phyloP scores from a whole-genome alignment of 2,888 invertebrate species.

The Malthinus seriepunctatus region DNA sequence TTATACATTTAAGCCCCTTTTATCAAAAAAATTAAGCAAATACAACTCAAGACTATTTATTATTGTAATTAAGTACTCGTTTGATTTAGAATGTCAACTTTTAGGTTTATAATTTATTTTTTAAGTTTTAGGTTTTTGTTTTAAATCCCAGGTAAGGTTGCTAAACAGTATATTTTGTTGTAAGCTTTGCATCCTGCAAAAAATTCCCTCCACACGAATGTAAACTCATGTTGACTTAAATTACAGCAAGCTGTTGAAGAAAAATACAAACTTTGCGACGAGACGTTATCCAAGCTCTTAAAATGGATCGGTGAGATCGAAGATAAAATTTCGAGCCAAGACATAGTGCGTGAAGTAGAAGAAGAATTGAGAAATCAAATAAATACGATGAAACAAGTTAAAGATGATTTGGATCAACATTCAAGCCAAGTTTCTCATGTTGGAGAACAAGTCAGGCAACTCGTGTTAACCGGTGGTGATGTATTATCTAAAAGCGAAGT shows the following conservation, averaged over 20 bases:
- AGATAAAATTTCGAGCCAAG: constrained; percentile 81
- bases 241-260: constrained; percentile 94
- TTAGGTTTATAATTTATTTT: constrained; percentile 1
- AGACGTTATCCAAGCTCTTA: constrained; percentile 79
- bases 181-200: not conserved
- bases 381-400: constrained; percentile 85
- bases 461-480: constrained; percentile 87
- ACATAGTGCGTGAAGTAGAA: constrained; percentile 83
- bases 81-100: not conserved
- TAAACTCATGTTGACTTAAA: constrained; percentile 7
- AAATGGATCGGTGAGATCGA: constrained; percentile 88
- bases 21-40: no score
- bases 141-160: not conserved
- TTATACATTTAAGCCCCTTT: not conserved
- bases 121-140: not conserved
- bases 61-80: not conserved
- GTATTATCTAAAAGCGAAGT: constrained; percentile 92
- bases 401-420: constrained; percentile 87
- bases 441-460: constrained; percentile 86
- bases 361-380: constrained; percentile 89
- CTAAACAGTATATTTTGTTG: not conserved
- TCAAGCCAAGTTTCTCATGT: constrained; percentile 82
- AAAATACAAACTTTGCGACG: constrained; percentile 90
- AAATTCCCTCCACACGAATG: not conserved
- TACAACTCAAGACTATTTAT: no score